These are phyloP conservation scores for Arctia plantaginis DNA, from an alignment of 2,888 invertebrate genomes.

Conservation along the genomic window DNA sequence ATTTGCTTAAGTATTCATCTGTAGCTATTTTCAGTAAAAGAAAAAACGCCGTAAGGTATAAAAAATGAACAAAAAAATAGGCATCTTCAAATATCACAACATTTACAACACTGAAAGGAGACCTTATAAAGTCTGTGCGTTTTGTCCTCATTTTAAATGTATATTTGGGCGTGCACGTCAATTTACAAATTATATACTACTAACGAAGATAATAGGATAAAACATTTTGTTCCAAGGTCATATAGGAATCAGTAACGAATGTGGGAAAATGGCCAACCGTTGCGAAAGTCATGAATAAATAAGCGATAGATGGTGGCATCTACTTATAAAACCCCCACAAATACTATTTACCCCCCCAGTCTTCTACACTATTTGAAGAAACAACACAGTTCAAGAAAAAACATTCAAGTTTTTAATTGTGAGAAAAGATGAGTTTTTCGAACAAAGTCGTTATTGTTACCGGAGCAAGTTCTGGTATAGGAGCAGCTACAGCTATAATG, in stretches of 20 bases:
- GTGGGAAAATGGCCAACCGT: neutral
- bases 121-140: neutral
- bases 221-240: neutral
- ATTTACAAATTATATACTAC: neutral
- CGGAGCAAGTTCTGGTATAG: conserved; percentile 90
- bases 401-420: neutral
- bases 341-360: neutral
- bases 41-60: no score
- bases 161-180: neutral
- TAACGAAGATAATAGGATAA: neutral
- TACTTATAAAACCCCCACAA: neutral
- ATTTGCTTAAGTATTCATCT: no score
- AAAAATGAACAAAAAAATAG: neutral
- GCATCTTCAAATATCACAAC: neutral
- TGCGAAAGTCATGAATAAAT: neutral
- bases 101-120: neutral
- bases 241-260: neutral
- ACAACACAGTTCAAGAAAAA: neutral
- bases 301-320: neutral
- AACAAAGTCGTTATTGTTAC: conserved; percentile 86
- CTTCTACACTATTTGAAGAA: neutral
- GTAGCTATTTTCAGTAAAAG: no score
- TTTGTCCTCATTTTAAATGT: neutral
- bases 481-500: conserved; percentile 88
- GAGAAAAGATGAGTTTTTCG: conserved; percentile 44